Base-by-base conservation (phyloP, 2,113 vertebrate genomes). In the Ptychochromis oligacanthus region DNA sequence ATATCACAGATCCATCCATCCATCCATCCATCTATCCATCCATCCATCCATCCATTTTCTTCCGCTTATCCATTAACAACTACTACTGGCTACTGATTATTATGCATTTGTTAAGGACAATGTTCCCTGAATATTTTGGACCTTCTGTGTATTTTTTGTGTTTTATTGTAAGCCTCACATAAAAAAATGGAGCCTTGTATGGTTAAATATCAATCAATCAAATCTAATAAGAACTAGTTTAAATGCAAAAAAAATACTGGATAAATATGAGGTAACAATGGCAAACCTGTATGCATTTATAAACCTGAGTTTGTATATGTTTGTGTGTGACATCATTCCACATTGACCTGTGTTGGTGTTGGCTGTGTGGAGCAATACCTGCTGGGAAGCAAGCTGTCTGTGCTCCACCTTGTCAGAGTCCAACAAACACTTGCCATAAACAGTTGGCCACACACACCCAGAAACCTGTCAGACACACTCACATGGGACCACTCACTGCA, bases 321-420 rank as follows among this genome's bases (percentile, higher is more conserved):
- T 28, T 62, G 40, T 61, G 56, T 7, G 46, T 20, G 55, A 62
- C 22, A 67, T 72, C 24, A 38, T 60, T 77, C 38, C 34, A 43
- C 36, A 6, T 4, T 75, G 22, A 59, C 49, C 56, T 34, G 15
- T 67, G 84, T 84, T 64, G 54, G 60, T 82, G 67, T 75, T 61
- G 79, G 56, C 59, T 38, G 28, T 70, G 49, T 81, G 80, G 46
- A 55, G 77, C 67, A 86, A 61, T 85, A 76, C 90, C 79, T 88
- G 86, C 93, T 90, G 89, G 76, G 91, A 89, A 80, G 26, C 92
- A 87, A 90, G 83, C 91, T 93, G 92, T 85, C 91, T 87, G 62
- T 82, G 64, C 77, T 84, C 76, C 83, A 83, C 89, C 80, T 90
- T 85, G 86, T 83, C 88, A 92, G 84, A 88, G 86, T 91, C 81